Conservation (phyloP, 2,888 invertebrate genomes). For the Leptinotarsa haldemani region DNA sequence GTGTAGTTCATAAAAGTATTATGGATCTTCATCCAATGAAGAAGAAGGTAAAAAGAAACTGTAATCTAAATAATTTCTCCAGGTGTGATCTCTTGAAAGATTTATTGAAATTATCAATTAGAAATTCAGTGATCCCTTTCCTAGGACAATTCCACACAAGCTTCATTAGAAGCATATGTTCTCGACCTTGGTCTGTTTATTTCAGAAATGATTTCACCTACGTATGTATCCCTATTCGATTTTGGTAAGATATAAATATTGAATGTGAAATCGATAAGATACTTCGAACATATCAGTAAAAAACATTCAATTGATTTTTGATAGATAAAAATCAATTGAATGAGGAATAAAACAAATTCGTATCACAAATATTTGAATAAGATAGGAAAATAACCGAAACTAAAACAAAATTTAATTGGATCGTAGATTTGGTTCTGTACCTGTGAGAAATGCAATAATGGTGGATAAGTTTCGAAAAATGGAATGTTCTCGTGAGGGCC, state of each 20-base stretch:
- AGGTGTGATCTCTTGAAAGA: no score
- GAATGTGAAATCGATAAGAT: constrained; percentile 2
- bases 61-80: no score
- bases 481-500: no score
- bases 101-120: no score
- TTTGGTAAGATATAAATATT: not conserved
- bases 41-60: no score
- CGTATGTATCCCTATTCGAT: not conserved
- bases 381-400: not conserved
- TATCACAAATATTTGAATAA: constrained; percentile 4
- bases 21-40: no score
- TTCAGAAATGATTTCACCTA: not conserved
- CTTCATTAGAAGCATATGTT: not conserved
- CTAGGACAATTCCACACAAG: not conserved
- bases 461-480: no score
- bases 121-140: no score
- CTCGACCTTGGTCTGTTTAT: no score
- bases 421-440: not conserved
- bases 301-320: constrained; percentile 7
- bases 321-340: not conserved
- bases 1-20: no score
- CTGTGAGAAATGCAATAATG: no score
- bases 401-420: no score
- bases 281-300: not conserved
- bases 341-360: not conserved